Percentiles rank a stretch among this genome's conserved stretches.
phyloP scores from a whole-genome alignment of 2,888 invertebrate species.

The Mythimna ferrago region DNA sequence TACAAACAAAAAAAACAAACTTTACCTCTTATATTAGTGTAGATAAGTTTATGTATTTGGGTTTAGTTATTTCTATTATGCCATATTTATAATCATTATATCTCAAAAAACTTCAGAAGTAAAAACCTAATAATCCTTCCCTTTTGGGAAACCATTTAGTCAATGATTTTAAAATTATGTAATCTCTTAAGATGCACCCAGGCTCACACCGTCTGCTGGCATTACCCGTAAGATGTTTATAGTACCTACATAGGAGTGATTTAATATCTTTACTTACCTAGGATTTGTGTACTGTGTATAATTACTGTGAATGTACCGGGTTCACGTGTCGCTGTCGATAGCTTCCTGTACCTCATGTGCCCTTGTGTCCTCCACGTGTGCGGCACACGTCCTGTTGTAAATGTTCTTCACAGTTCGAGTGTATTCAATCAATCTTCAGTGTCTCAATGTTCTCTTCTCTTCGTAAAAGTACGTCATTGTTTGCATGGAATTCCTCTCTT shows the following conservation, averaged over 20 bases:
- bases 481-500: constrained; percentile 30
- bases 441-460: constrained; percentile 51
- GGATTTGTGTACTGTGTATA: constrained; percentile 61
- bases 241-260: constrained; percentile 53
- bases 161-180: background rate
- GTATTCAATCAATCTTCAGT: constrained; percentile 36
- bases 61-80: too few species aligned
- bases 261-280: constrained; percentile 66
- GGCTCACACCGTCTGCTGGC: constrained; percentile 27
- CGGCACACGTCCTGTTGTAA: constrained; percentile 52
- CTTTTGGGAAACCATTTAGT: background rate
- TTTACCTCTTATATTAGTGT: too few species aligned
- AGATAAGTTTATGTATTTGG: too few species aligned
- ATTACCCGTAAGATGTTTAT: constrained; percentile 35
- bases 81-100: too few species aligned
- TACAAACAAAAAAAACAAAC: too few species aligned
- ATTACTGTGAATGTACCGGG: constrained; percentile 53
- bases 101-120: too few species aligned
- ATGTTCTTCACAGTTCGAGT: constrained; percentile 36
- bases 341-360: constrained; percentile 57
- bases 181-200: background rate
- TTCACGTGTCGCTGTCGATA: constrained; percentile 56
- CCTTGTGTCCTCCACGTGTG: constrained; percentile 25
- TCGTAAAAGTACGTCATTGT: constrained; percentile 46
- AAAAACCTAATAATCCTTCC: background rate